Evolutionary conservation across 2,797 vertebrate genomes (phyloP), one percentile per base, ranked within the genome.

Genomic region (Poecilia wingei): DNA sequence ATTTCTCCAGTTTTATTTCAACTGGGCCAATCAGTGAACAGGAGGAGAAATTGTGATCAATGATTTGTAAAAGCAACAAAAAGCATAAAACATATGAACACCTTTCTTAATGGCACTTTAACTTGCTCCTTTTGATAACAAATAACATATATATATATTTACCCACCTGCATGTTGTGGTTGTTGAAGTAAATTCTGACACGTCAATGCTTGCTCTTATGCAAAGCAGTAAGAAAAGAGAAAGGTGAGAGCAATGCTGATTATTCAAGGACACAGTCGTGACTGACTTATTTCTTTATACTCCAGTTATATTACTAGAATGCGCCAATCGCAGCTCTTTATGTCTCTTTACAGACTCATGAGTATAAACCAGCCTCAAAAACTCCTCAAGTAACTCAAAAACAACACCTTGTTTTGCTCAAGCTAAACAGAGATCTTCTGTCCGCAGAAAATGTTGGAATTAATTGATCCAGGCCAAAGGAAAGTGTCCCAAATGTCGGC

Each of bases 401-500:
- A 69, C 66, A 84, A 84, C 78, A 28, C 51, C 74, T 83, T 85
- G 86, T 84, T 39, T 66, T 8, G 7, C 70, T 86, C 80, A 90
- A 86, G 86, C 49, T 78, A 91, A 93, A 91, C 88, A 92, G 87
- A 92, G 91, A 88, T 88, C 92, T 93, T 82, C 82, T 86, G 87
- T 85, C 53, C 72, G 77, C 85, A 87, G 82, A 87, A 88, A 78
- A 43, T 79, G 75, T 83, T 82, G 78, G 83, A 91, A 91, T 92
- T 91, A 95, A 95, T 90, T 94, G 92, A 93, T 95, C 89, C 91
- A 82, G 91, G 92, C 86, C 86, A 93, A 83, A 83, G 91, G 92
- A 96, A 71, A 92, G 90, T 93, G 93, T 93, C 93, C 93, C 90
- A 91, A 94, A 94, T 69, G 92, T 88, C 90, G 92, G 89, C 89